Evolutionary conservation across 1,140 invertebrate species (phyloP), one percentile per base, ranked within the genome.

Genomic region (Eriocheir sinensis): DNA sequence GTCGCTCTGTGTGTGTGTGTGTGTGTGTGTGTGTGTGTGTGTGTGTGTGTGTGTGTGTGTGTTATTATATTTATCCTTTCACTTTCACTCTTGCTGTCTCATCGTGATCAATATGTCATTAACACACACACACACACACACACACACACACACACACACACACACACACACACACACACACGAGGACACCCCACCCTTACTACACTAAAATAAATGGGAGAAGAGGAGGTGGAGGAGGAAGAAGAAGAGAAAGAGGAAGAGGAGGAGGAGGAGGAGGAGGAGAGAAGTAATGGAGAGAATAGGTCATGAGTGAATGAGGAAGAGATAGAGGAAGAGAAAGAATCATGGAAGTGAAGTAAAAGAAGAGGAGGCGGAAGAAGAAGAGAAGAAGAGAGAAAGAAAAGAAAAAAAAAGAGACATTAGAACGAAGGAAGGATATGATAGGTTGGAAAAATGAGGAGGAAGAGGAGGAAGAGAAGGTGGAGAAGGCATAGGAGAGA

Each of bases 121-220:
- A 72, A 72, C 60, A 72, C 60, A 72, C 60, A 72, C 60, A 72
- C 60, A 72, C 60, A 72, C 60, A 72, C 60, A 72, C 60, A 72
- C 60, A 72, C 60, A 72, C 60, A 72, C 60, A 72, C 60, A 72
- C 60, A 72, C 60, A 72, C 60, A 72, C 60, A 72, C 60, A 72
- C 60, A 72, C 60, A 72, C 60, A 72, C 60, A 72, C 60, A 72
- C 60, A 72, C 60, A 72, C 60, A 60, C 53, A 60, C 8, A 15
- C 21, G 27, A 27, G 27, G 27, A 27, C 53, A 72, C 53, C 21
- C 53, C 53, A 72, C 6, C 53, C 53, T 72, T 72, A 27, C 53
- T 21, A 72, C n/a, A n/a, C n/a, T n/a, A n/a, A n/a, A n/a, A n/a
- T n/a, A n/a, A n/a, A n/a, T n/a, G n/a, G n/a, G n/a, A n/a, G n/a